These are phyloP conservation scores for Fulica atra DNA, from an alignment of 2,113 vertebrate genomes.

Conservation along the genomic window DNA sequence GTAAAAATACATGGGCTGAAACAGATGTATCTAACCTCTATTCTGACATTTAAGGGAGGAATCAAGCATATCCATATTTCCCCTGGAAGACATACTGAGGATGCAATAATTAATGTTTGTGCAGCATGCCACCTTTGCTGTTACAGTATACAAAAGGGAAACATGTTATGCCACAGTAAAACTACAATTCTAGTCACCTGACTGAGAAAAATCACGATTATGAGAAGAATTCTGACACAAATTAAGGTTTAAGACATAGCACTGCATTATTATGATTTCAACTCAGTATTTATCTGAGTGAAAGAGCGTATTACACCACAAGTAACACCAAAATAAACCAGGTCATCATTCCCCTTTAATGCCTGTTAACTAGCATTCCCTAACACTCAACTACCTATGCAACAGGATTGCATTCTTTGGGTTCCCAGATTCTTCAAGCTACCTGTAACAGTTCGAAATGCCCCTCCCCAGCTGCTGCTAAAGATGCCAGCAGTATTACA, in stretches of 20 bases:
- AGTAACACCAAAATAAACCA: background rate
- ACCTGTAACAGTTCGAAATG: background rate
- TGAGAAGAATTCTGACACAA: background rate
- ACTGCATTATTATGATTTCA: background rate
- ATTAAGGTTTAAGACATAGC: background rate
- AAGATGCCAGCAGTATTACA: background rate
- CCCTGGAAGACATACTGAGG: background rate
- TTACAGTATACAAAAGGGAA: background rate
- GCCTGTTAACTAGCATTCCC: background rate
- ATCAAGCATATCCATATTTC: fast-evolving
- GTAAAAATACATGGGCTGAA: background rate
- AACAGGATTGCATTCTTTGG: fast-evolving
- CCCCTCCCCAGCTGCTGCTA: background rate
- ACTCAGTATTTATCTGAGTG: background rate
- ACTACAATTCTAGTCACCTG: background rate
- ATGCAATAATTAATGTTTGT: background rate
- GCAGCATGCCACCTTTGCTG: background rate
- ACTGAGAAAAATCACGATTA: background rate
- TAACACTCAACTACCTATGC: fast-evolving
- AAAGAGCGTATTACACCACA: fast-evolving
- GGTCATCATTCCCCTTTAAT: fast-evolving
- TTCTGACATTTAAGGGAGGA: background rate
- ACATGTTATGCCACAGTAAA: background rate
- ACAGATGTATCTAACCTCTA: background rate
- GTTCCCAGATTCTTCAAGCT: background rate